These are phyloP conservation scores for Syndactyla subalaris DNA, from an alignment of 2,797 vertebrate species.

Conservation along the genomic window DNA sequence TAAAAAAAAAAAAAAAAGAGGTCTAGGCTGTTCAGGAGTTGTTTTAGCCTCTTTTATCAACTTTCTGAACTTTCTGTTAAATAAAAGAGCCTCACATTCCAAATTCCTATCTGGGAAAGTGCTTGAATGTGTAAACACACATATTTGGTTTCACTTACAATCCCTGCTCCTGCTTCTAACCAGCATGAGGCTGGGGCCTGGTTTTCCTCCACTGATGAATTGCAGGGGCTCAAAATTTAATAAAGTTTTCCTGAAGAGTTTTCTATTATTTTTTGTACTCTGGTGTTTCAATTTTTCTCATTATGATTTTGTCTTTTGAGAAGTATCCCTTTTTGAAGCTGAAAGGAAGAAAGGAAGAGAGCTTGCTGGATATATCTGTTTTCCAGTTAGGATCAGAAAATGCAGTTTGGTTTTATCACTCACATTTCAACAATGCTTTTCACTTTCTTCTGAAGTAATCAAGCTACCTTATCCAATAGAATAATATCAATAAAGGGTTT, in stretches of 20 bases:
- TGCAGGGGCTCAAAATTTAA: conserved; percentile 6
- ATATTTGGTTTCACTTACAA: not conserved
- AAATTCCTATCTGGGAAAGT: not conserved
- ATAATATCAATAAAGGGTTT: not conserved
- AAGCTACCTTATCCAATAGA: not conserved
- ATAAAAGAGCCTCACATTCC: not conserved
- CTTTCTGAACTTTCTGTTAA: not conserved
- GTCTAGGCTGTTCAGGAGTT: not conserved
- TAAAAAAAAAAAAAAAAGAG: not conserved
- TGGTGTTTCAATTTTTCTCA: conserved; percentile 5
- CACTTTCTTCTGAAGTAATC: not conserved
- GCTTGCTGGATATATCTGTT: not conserved
- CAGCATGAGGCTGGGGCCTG: not conserved
- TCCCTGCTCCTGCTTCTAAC: not conserved
- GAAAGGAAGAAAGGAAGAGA: not conserved
- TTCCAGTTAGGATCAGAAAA: not conserved
- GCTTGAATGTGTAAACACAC: not conserved
- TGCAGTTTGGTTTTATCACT: not conserved
- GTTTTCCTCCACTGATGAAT: not conserved
- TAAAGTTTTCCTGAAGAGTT: conserved; percentile 2
- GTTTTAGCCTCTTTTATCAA: not conserved
- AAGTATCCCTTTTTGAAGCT: not conserved
- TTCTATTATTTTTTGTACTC: not conserved
- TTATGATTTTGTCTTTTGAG: conserved; percentile 27
- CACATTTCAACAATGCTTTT: not conserved